Conservation (phyloP, 1,140 invertebrate species). For the Saccostrea echinata region DNA sequence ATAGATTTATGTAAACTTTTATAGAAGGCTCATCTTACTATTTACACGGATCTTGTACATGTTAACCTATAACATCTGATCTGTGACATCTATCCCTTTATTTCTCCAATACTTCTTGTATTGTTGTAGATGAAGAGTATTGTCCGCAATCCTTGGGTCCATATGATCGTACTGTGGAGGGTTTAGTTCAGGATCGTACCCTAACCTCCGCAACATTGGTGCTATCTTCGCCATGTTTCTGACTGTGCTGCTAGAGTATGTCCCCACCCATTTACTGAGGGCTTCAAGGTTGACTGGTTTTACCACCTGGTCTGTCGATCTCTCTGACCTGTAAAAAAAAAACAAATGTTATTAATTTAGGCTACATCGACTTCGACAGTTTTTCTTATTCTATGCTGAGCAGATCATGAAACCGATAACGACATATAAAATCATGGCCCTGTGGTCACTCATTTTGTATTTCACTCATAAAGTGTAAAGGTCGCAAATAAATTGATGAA, state of each 20-base stretch:
- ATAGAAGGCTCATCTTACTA: background rate
- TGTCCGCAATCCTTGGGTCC: constrained; percentile 90
- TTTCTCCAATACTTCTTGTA: constrained; percentile 80
- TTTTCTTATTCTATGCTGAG: too few species aligned
- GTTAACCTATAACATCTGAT: background rate
- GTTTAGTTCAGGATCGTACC: constrained; percentile 96
- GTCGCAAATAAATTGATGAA: too few species aligned
- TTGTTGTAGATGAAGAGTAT: constrained; percentile 84
- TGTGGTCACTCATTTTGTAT: too few species aligned
- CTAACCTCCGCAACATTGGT: constrained; percentile 93
- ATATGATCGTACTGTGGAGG: constrained; percentile 95
- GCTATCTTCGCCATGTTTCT: constrained; percentile 94
- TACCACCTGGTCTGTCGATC: constrained; percentile 99
- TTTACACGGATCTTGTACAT: background rate
- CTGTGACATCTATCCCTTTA: background rate
- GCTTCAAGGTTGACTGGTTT: constrained; percentile 98
- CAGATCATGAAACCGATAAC: too few species aligned
- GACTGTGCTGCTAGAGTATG: constrained; percentile 94
- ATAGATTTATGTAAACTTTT: background rate
- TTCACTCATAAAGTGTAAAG: too few species aligned
- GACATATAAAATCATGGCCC: too few species aligned
- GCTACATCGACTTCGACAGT: too few species aligned
- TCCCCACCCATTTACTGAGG: constrained; percentile 96
- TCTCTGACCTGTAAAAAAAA: constrained; percentile 88
- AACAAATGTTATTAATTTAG: background rate